These are phyloP conservation scores for Agrotis ipsilon DNA, from an alignment of 2,888 invertebrate species.

Conservation along the genomic window DNA sequence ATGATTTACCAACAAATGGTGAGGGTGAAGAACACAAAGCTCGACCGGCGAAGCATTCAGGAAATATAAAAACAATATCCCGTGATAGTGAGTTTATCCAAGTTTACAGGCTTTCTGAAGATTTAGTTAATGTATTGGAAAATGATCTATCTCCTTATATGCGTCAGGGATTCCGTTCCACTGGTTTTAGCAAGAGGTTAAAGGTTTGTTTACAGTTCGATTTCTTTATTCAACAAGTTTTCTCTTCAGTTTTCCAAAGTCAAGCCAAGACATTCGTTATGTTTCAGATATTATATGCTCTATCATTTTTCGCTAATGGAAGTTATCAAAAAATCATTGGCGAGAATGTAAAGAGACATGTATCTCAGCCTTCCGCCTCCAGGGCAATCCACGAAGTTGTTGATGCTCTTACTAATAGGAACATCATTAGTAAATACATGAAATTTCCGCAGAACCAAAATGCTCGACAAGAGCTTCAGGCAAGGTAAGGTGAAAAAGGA, in stretches of 20 bases:
- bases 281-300: slow-evolving; percentile 6
- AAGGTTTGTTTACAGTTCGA: background rate
- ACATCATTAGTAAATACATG: slow-evolving; percentile 2
- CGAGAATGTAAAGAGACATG: background rate
- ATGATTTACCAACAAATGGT: no score
- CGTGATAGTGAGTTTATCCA: no score
- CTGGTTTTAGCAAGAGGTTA: background rate
- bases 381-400: slow-evolving; percentile 1
- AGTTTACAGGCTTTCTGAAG: no score
- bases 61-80: no score
- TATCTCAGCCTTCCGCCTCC: background rate
- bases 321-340: slow-evolving; percentile 13
- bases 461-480: slow-evolving; percentile 2
- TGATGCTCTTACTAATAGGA: background rate
- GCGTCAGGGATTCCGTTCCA: background rate
- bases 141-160: background rate
- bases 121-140: no score
- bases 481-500: background rate
- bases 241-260: background rate
- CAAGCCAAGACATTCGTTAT: background rate
- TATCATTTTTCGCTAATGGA: slow-evolving; percentile 14
- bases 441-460: slow-evolving; percentile 13
- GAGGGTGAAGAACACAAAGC: no score
- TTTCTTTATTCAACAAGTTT: background rate
- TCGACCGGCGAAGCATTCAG: no score